Percentiles rank a stretch among this genome's conserved stretches.
Evolutionary conservation across 2,797 vertebrate genomes (phyloP).

Genomic region (Aulostomus chinensis): DNA sequence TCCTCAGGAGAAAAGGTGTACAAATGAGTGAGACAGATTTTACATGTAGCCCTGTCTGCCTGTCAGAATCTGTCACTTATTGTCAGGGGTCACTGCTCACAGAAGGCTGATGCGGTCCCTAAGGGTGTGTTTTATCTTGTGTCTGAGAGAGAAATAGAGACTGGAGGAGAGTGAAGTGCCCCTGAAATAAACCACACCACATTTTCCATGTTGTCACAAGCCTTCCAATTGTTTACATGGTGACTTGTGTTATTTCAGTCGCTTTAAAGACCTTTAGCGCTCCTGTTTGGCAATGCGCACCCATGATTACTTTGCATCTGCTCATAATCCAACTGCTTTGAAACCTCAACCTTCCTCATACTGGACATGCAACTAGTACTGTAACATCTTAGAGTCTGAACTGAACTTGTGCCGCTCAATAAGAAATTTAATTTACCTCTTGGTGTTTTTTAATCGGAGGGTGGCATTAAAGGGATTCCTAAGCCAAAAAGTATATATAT

Average conservation of each 20-base stretch:
- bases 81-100: conserved; percentile 74
- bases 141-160: conserved; percentile 52
- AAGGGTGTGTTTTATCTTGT: conserved; percentile 63
- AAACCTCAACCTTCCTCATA: conserved; percentile 9
- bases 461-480: no score
- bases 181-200: conserved; percentile 49
- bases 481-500: no score
- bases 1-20: conserved; percentile 61
- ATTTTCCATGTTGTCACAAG: conserved; percentile 38
- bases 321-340: background rate
- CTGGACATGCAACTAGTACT: conserved; percentile 1
- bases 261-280: no score
- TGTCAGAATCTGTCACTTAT: conserved; percentile 77
- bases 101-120: conserved; percentile 62
- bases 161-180: conserved; percentile 36
- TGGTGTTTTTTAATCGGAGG: no score
- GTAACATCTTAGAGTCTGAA: no score
- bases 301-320: background rate
- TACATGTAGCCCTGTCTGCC: conserved; percentile 70
- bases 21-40: conserved; percentile 76
- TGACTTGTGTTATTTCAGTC: no score
- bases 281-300: no score
- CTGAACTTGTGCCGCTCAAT: no score
- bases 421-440: no score
- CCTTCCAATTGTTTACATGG: conserved; percentile 34